These are phyloP conservation scores for Drosophila elegans DNA, from an alignment of 1,140 invertebrate species.

Conservation along the genomic window DNA sequence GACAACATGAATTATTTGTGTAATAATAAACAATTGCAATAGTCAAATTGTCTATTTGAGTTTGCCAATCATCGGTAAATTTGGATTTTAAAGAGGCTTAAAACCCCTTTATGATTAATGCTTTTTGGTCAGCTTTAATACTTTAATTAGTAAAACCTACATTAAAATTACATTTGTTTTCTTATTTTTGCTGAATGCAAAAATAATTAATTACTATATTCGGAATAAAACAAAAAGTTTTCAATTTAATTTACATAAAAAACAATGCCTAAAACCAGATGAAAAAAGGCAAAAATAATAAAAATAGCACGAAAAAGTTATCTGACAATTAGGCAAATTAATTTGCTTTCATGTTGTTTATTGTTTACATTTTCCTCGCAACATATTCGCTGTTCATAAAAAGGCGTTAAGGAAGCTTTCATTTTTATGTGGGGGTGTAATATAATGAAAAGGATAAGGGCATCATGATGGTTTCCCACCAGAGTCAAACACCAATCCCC, in stretches of 20 bases:
- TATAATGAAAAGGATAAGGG: conserved; percentile 32
- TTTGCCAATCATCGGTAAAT: not conserved
- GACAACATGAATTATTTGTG: not conserved
- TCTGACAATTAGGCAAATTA: conserved; percentile 55
- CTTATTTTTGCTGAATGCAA: not conserved
- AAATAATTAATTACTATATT: not conserved
- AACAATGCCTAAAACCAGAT: conserved; percentile 10
- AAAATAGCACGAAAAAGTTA: conserved; percentile 30
- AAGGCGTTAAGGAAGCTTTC: conserved; percentile 48
- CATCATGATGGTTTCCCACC: conserved; percentile 35
- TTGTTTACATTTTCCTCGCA: conserved; percentile 8
- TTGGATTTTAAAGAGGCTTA: too few species aligned
- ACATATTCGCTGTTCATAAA: conserved; percentile 33
- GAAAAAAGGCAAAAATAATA: conserved; percentile 1
- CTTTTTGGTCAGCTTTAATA: too few species aligned
- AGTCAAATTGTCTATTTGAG: not conserved
- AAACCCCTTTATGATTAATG: too few species aligned
- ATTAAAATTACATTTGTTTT: not conserved
- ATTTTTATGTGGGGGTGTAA: conserved; percentile 27
- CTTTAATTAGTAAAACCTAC: not conserved
- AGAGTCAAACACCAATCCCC: conserved; percentile 16
- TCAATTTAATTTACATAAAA: conserved; percentile 18
- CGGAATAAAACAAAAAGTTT: not conserved
- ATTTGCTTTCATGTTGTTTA: conserved; percentile 43
- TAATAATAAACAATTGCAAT: not conserved